Percentiles rank a stretch among this genome's conserved stretches.
Conservation (phyloP, 2,888 invertebrate species). For the Arctia plantaginis region DNA sequence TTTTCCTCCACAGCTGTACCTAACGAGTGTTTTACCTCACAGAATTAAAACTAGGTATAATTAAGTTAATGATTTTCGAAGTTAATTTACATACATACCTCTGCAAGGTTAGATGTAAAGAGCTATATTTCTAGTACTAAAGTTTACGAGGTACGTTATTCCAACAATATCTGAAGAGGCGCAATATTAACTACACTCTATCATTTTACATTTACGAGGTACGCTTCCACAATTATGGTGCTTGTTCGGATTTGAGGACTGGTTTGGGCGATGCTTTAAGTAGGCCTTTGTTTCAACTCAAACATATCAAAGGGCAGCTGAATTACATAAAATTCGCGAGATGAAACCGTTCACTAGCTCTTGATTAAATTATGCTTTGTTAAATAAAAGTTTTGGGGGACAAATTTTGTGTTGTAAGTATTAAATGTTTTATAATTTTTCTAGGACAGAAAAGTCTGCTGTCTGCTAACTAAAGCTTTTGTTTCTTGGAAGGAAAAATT, state of each 20-base stretch:
- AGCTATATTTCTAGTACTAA: constrained; percentile 16
- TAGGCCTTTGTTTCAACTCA: constrained; percentile 37
- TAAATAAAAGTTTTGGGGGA: constrained; percentile 17
- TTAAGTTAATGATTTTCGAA: constrained; percentile 7
- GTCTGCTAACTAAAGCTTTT: not conserved
- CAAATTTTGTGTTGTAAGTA: constrained; percentile 13
- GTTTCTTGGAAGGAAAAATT: not conserved
- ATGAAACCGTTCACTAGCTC: constrained; percentile 22
- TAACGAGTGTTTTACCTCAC: constrained; percentile 6
- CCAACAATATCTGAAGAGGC: constrained; percentile 25
- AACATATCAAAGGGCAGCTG: constrained; percentile 27
- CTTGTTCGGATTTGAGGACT: constrained; percentile 44
- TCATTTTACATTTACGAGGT: constrained; percentile 51
- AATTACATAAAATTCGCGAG: constrained; percentile 29
- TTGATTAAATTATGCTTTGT: constrained; percentile 38
- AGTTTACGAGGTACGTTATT: constrained; percentile 25
- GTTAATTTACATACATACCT: constrained; percentile 11
- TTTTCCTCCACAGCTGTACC: constrained; percentile 13
- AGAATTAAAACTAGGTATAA: constrained; percentile 10
- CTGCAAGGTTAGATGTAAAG: constrained; percentile 11
- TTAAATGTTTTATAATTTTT: constrained; percentile 10
- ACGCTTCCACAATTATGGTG: constrained; percentile 25
- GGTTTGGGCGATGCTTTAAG: constrained; percentile 42
- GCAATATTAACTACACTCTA: constrained; percentile 36
- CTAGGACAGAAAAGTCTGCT: not conserved